Evolutionary conservation across 2,113 vertebrate genomes (phyloP).

Genomic region (Pavo muticus): DNA sequence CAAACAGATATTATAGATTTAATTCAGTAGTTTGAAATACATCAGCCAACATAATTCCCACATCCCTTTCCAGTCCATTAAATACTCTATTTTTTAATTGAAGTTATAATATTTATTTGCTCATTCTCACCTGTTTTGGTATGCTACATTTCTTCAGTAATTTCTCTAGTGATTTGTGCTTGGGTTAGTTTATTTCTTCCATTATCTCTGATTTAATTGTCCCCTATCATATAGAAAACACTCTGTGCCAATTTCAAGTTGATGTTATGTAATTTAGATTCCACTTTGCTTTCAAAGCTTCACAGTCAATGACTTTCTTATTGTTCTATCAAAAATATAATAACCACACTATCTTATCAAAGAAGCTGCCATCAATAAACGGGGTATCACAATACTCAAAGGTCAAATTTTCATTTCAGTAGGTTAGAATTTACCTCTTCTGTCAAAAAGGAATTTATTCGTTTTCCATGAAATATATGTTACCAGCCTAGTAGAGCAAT

Average conservation of each 20-base stretch:
- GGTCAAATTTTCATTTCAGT: conserved; percentile 4
- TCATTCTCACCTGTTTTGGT: conserved; percentile 76
- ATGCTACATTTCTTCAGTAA: conserved; percentile 79
- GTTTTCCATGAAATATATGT: conserved; percentile 53
- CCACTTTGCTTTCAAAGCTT: conserved; percentile 47
- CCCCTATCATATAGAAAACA: conserved; percentile 52
- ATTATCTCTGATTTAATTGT: conserved; percentile 73
- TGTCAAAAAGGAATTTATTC: conserved; percentile 18
- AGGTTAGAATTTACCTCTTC: conserved; percentile 20
- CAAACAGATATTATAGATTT: conserved; percentile 76
- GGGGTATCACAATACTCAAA: not conserved
- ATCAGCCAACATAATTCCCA: conserved; percentile 75
- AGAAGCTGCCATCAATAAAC: not conserved
- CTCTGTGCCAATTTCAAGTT: conserved; percentile 51
- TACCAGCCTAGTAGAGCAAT: conserved; percentile 46
- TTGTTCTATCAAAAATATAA: not conserved
- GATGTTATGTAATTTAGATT: conserved; percentile 2
- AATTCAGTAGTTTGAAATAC: conserved; percentile 75
- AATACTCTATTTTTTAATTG: conserved; percentile 82
- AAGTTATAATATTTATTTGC: conserved; percentile 83
- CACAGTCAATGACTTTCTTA: not conserved
- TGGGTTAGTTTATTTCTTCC: conserved; percentile 70
- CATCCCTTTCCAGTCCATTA: conserved; percentile 80
- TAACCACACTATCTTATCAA: not conserved
- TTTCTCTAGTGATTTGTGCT: conserved; percentile 80